Base-by-base conservation (phyloP, 2,797 vertebrate species). In the Helicolenus hilgendorfi region DNA sequence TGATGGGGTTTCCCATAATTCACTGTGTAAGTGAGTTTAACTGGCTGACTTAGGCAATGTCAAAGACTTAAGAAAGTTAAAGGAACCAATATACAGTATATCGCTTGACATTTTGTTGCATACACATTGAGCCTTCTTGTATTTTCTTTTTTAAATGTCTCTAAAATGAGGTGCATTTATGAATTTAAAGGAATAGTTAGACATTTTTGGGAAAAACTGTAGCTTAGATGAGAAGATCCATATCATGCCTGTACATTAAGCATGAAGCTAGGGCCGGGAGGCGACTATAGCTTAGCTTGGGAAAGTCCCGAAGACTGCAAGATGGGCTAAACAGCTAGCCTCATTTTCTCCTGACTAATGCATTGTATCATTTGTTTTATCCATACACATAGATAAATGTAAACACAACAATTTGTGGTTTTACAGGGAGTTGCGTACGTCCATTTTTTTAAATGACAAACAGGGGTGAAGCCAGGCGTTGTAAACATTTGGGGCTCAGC, bases 1-100 rank as follows among this genome's bases (percentile, higher is more conserved):
- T 79, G 29, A 70, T 15, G 69, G 59, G 20, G 29, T 63, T 74
- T 60, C 64, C 79, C 58, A 73, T 13, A 71, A 13, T 56, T 67
- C 45, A 35, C n/a, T 55, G 5, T 9, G 14, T 18, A 4, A 64
- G 22, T 41, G 9, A 75, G 13, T 36, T 29, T 9, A 6, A 41
- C 8, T 1, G 5, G 9, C 49, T 33, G 53, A 10, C 18, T 27
- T n/a, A n/a, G 41, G 45, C 22, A 26, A 73, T 20, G 10, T 41
- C 38, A 76, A 24, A 72, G 22, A 71, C 11, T 7, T 45, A 24
- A 38, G 1, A 13, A 35, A 20, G 3, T 69, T 36, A 24, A 24
- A 60, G 31, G 24, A 56, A 68, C 4, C 5, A 65, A 4, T 14
- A 31, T 55, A 31, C 27, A 35, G 60, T 45, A 49, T 49, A 49